These are phyloP conservation scores for Plebejus anna DNA, from an alignment of 2,888 invertebrate species.

Conservation along the genomic window DNA sequence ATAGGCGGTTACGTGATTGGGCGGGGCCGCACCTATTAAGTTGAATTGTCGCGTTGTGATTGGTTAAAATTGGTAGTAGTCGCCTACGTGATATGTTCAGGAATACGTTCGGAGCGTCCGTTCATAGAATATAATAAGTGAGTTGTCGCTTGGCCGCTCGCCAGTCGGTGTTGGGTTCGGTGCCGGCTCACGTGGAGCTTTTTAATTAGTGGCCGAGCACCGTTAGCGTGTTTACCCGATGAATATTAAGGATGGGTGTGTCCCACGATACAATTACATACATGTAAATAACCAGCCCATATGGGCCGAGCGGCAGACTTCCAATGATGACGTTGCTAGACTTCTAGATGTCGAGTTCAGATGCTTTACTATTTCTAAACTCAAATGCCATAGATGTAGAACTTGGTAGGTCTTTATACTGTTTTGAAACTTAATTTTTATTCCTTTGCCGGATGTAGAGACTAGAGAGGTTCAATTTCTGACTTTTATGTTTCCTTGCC, in stretches of 20 bases:
- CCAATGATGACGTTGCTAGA: neutral
- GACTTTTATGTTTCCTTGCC: neutral
- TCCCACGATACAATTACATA: slow-evolving; percentile 30
- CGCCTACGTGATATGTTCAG: slow-evolving; percentile 78
- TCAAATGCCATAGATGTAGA: neutral
- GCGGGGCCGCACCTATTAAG: slow-evolving; percentile 78
- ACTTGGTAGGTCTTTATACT: neutral
- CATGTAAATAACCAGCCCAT: slow-evolving; percentile 29
- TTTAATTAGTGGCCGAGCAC: slow-evolving; percentile 64
- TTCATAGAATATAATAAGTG: slow-evolving; percentile 79
- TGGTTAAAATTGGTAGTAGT: slow-evolving; percentile 79
- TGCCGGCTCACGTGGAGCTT: slow-evolving; percentile 64
- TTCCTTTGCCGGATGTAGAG: neutral
- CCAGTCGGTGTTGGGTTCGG: slow-evolving; percentile 65
- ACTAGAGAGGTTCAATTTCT: neutral
- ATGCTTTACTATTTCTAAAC: neutral
- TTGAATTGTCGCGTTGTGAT: slow-evolving; percentile 78
- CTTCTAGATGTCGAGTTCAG: neutral
- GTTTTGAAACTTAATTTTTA: neutral
- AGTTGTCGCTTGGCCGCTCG: slow-evolving; percentile 73
- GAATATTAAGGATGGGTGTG: slow-evolving; percentile 45
- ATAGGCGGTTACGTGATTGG: slow-evolving; percentile 80
- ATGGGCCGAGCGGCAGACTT: neutral
- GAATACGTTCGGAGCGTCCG: slow-evolving; percentile 77
- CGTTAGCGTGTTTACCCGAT: slow-evolving; percentile 55